phyloP scores from a whole-genome alignment of 1,140 invertebrate genomes.

The Magallana angulata region DNA sequence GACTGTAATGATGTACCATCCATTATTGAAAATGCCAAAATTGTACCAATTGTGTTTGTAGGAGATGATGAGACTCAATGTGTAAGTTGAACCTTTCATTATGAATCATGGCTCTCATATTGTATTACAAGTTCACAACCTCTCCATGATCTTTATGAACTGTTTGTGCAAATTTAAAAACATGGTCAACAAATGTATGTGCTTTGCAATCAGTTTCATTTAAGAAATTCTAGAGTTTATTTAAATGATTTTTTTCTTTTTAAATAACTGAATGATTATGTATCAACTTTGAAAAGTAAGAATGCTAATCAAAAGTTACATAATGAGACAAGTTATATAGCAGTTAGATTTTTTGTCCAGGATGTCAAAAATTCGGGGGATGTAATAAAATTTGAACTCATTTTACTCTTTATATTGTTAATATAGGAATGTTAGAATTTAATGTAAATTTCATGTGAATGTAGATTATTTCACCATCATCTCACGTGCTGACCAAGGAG shows the following conservation, averaged over 20 bases:
- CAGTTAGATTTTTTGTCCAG: background rate
- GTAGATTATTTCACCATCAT: constrained; percentile 13
- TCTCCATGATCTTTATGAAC: too few relatives aligned
- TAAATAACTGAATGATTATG: background rate
- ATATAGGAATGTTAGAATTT: constrained; percentile 15
- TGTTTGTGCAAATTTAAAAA: background rate
- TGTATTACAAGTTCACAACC: background rate
- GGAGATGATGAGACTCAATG: background rate
- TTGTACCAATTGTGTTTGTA: constrained; percentile 6
- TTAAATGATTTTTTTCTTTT: too few relatives aligned
- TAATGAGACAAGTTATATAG: background rate
- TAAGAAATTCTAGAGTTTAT: too few relatives aligned
- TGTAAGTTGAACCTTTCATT: background rate
- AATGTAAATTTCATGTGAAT: constrained; percentile 15
- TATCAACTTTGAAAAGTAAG: constrained; percentile 1
- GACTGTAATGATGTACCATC: background rate
- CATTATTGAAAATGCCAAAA: constrained; percentile 7
- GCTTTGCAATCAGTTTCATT: background rate
- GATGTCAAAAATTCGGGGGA: constrained; percentile 4
- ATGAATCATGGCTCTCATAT: constrained; percentile 12
- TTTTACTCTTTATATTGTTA: background rate
- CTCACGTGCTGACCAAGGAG: constrained; percentile 1
- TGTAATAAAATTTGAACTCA: constrained; percentile 8
- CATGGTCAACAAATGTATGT: background rate
- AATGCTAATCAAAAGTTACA: constrained; percentile 8